Evolutionary conservation across 2,113 vertebrate genomes (phyloP), one percentile per base, ranked within the genome.

Genomic region (Merops nubicus): DNA sequence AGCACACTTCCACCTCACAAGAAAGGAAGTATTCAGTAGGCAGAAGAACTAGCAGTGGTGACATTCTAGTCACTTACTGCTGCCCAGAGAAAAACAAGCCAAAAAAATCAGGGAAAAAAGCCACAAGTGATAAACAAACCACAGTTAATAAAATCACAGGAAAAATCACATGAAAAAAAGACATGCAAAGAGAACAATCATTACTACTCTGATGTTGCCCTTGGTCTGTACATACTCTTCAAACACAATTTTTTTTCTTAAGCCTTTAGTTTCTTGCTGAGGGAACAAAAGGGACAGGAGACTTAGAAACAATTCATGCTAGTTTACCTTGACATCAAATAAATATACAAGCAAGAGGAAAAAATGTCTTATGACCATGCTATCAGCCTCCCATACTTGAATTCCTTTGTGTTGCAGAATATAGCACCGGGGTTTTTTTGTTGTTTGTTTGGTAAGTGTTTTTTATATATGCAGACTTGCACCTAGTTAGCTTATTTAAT

Each of bases 241-340:
- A 45, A 4, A 31, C 19, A 29, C 9, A 8, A 17, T 70, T 95
- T 69, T 80, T 51, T 80, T 59, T 78, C 54, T 36, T 57, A 36
- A 88, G 25, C 21, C 43, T 85, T 26, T 70, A 48, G 33, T 48
- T 48, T 79, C 47, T 43, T 78, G 25, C 48, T 51, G 31, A 70
- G 26, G 43, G 11, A 63, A 92, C 29, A 82, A 90, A 75, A 76
- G 16, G 21, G 54, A 69, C 13, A 53, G 6, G 18, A 93, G 48
- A 70, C 34, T 67, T 48, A 21, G 16, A 74, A 60, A 45, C 63
- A 92, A 88, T 56, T 82, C 3, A 23, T 19, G 20, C 42, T 68
- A 51, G 36, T 88, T 95, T 82, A 88, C 45, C 31, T 88, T 54
- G 53, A 34, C 20, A 70, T 62, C 56, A 95, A 76, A 93, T 40